Evolutionary conservation across 2,888 invertebrate species (phyloP), one percentile per base, ranked within the genome.

Genomic region (Meganola albula): DNA sequence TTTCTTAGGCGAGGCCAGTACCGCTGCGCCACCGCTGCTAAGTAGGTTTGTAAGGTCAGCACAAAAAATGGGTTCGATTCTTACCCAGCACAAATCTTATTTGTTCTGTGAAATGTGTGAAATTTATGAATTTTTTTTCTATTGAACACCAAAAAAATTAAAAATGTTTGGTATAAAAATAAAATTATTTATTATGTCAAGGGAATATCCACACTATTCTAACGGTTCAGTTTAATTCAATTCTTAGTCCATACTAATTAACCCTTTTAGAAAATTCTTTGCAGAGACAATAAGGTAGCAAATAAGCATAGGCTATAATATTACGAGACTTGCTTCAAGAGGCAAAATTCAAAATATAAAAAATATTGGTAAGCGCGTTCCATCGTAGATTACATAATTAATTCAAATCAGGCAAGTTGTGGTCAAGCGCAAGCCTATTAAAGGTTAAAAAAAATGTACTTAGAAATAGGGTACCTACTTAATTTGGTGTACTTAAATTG

Each of bases 241-340:
- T 79, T 74, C 74, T 73, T 66, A 60, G 70, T 67, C 68, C 73
- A 74, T 69, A 69, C 73, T 75, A 78, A 78, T 78, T 78, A 78
- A 78, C 78, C 78, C 78, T 73, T 74, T 74, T 70, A 64, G 68
- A 61, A 63, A 69, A 71, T 72, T 77, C 74, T 78, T 78, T 74
- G 66, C 69, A 59, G 54, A 56, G 70, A 76, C 71, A 78, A 77
- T 72, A 70, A 70, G 63, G 63, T 53, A 54, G 59, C 56, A 68
- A 73, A 74, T 63, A 69, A 54, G 59, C 53, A 57, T 58, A n/a
- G n/a, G n/a, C n/a, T n/a, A n/a, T 51, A 51, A 57, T 54, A 55
- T 50, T 47, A 39, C 26, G 35, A 44, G 37, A 41, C 42, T 44
- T 36, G 34, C 38, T 34, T 12, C 38, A 41, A 46, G 56, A 48